Evolutionary conservation across 2,888 invertebrate genomes (phyloP).

Genomic region (Trichogramma evanescens): DNA sequence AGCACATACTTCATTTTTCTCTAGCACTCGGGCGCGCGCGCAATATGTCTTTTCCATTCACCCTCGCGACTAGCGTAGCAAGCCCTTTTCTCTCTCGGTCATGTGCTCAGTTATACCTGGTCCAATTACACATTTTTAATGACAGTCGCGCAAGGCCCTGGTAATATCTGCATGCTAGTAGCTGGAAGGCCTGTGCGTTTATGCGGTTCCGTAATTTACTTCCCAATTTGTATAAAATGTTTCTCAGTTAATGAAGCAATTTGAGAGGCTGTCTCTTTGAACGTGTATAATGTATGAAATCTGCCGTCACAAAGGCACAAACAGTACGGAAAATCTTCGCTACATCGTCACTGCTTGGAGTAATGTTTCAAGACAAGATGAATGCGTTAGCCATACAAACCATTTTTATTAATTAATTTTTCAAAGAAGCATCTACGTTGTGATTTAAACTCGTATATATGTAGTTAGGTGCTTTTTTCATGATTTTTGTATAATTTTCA

Average conservation of each 20-base stretch:
- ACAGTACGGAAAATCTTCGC: too few relatives aligned
- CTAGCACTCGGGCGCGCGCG: conserved; percentile 18
- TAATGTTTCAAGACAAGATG: background rate
- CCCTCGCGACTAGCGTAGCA: conserved; percentile 20
- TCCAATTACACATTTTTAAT: conserved; percentile 41
- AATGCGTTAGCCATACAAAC: background rate
- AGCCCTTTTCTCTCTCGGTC: conserved; percentile 9
- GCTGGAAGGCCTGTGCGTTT: conserved; percentile 4
- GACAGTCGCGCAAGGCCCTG: background rate
- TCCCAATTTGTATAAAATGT: conserved; percentile 47
- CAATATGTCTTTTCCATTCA: conserved; percentile 24
- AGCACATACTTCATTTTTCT: conserved; percentile 12
- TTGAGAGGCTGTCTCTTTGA: conserved; percentile 44
- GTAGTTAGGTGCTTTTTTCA: too few relatives aligned
- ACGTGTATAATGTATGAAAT: conserved; percentile 39
- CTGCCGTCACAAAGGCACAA: conserved; percentile 9
- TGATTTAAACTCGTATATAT: too few relatives aligned
- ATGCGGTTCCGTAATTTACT: conserved; percentile 38
- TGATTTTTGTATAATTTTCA: too few relatives aligned
- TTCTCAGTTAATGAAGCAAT: conserved; percentile 46
- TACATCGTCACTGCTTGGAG: conserved; percentile 21
- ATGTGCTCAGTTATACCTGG: conserved; percentile 26
- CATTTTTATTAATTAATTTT: background rate
- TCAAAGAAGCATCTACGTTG: too few relatives aligned
- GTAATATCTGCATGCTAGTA: conserved; percentile 9